Evolutionary conservation across 1,140 invertebrate genomes (phyloP).

Genomic region (Heterodera schachtii): DNA sequence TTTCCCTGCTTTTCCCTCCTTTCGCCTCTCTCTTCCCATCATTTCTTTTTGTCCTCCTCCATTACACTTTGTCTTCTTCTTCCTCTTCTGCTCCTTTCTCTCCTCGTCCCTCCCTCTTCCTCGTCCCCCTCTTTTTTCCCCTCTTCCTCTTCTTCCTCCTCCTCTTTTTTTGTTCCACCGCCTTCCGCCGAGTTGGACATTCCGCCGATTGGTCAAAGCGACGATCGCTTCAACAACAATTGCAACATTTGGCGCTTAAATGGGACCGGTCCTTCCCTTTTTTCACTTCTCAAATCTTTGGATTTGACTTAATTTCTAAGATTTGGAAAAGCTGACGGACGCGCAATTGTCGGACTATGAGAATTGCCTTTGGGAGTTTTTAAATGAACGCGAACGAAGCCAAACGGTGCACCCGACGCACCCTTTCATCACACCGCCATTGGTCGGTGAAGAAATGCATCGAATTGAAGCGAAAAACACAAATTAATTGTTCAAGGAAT

Average conservation of each 20-base stretch:
- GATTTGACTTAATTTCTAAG: neutral
- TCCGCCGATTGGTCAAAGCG: neutral
- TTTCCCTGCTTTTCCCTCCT: too few relatives aligned
- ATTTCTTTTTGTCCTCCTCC: too few relatives aligned
- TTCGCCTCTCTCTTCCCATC: too few relatives aligned
- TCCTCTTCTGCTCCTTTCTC: neutral
- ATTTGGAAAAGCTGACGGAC: constrained; percentile 32
- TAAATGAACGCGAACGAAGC: constrained; percentile 44
- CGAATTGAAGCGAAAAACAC: neutral
- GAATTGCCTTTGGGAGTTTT: constrained; percentile 55
- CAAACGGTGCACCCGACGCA: constrained; percentile 31
- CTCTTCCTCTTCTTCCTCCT: neutral
- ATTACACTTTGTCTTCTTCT: too few relatives aligned
- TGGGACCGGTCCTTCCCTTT: constrained; percentile 9
- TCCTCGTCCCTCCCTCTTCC: neutral
- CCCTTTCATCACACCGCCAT: constrained; percentile 43
- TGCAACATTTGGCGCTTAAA: neutral
- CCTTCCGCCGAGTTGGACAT: neutral
- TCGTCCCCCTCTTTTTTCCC: neutral
- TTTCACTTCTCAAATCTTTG: neutral
- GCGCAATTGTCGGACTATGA: constrained; percentile 47
- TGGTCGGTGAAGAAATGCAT: neutral
- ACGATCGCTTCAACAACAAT: neutral
- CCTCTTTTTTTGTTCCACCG: neutral
- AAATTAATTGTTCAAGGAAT: constrained; percentile 11